Evolutionary conservation across 2,797 vertebrate genomes (phyloP), one percentile per base, ranked within the genome.

Genomic region (Smutsia gigantea): DNA sequence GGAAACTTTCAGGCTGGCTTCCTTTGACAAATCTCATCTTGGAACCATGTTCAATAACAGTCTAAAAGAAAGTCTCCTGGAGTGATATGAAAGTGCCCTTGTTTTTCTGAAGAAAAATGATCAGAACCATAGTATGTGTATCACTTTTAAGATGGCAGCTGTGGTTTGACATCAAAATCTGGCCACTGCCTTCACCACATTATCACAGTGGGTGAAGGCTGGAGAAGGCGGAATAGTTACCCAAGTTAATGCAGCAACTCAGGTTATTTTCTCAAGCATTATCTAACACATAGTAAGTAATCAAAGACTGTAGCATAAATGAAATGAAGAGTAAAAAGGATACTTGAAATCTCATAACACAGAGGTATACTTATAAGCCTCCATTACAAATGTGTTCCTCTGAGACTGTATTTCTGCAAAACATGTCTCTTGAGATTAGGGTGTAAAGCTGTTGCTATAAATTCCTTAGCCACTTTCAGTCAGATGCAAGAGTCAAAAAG

Each of bases 61-160:
- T 69, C 82, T 78, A 23, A 91, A 81, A 87, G n/a, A 59, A 42
- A 57, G 39, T 0, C 27, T 84, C 17, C 27, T 69, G 19, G 69
- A 69, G 64, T 78, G 55, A 90, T 55, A 3, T 49, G 51, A 77
- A 95, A 96, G 31, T 71, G 23, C 51, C 55, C 87, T 97, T 59
- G 34, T 66, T 85, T 63, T 46, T 61, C 64, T 94, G 64, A 19
- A 3, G 17, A 49, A 87, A 84, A 91, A 51, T 37, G 37, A 71
- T 0, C 18, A 82, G 25, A 84, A 27, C 12, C 93, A 5, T 19
- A 93, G 55, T 5, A 13, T 42, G 23, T 53, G 27, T 72, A 59
- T 71, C 42, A 37, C n/a, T 74, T 0, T 25, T 29, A 21, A 89
- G 29, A 39, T 1, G 37, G 49, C 9, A 0, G 61, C 77, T 95